Base-by-base conservation (phyloP, 2,888 invertebrate genomes). In the Cantharis flavilabris region DNA sequence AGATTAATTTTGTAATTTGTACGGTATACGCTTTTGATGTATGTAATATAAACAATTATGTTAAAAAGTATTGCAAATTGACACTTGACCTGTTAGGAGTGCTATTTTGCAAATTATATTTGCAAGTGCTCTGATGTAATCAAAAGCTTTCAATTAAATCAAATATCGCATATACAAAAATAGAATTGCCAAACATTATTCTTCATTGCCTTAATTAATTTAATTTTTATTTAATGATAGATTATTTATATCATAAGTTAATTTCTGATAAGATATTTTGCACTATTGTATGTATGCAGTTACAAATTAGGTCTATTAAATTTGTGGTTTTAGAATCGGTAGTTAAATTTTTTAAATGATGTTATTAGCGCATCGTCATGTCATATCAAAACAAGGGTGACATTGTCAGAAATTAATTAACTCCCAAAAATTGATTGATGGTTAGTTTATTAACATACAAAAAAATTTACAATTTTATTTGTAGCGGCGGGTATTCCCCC, bases 81-180 rank as follows among this genome's bases (percentile, higher is more conserved):
- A 87, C 86, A 86, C 83, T 86, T 86, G 86, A 86, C 87, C 86
- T 81, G 82, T 79, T 83, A 83, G 84, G 85, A 85, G 82, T 83
- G 84, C 83, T 84, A 83, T 83, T 82, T 83, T 83, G 85, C 85
- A 85, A 86, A 86, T 86, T 86, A 81, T 83, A 84, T 85, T 85
- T 85, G 85, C 83, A 79, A 83, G 80, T 80, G 77, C 77, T 79
- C 81, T 80, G 83, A 83, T 70, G 71, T 73, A 73, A 77, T 77
- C 76, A 67, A 67, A 73, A 77, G 73, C 73, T 71, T 77, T 77
- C 78, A 78, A 78, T 78, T 78, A 76, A 76, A 76, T 73, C 79
- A 79, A 76, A 76, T 71, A 71, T 75, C 70, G 70, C 67, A 70
- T 74, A 75, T 76, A 71, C 72, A 23, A 75, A 76, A 76, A 76